Evolutionary conservation across 2,797 vertebrate species (phyloP).

Genomic region (Gadopsis bispinosus): DNA sequence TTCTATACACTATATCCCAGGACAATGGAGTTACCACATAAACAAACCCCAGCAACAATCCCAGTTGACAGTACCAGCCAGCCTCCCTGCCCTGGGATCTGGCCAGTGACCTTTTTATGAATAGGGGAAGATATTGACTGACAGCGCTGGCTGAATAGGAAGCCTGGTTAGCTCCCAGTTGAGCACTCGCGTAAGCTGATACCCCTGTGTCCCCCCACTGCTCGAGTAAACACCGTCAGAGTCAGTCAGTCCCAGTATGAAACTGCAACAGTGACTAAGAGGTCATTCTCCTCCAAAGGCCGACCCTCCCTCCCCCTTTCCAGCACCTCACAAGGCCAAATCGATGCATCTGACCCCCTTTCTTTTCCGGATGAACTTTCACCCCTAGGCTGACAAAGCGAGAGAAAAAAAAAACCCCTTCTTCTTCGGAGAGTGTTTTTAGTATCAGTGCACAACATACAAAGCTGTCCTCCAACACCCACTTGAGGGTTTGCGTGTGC

Average conservation of each 20-base stretch:
- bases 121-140: slow-evolving; percentile 65
- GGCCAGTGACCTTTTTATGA: slow-evolving; percentile 57
- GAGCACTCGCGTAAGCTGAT: slow-evolving; percentile 54
- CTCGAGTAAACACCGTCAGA: slow-evolving; percentile 50
- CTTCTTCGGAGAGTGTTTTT: slow-evolving; percentile 39
- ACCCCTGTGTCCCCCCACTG: slow-evolving; percentile 30
- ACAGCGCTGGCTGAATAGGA: slow-evolving; percentile 61
- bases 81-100: slow-evolving; percentile 37
- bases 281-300: slow-evolving; percentile 46
- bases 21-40: slow-evolving; percentile 29
- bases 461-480: slow-evolving; percentile 35
- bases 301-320: neutral
- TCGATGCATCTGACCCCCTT: slow-evolving; percentile 69
- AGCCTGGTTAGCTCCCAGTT: slow-evolving; percentile 66
- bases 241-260: slow-evolving; percentile 38
- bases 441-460: slow-evolving; percentile 58
- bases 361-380: slow-evolving; percentile 65
- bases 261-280: slow-evolving; percentile 59
- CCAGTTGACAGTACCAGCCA: slow-evolving; percentile 4
- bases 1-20: neutral
- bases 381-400: slow-evolving; percentile 60
- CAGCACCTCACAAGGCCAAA: slow-evolving; percentile 70
- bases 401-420: slow-evolving; percentile 32
- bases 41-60: slow-evolving; percentile 35
- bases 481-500: slow-evolving; percentile 29